phyloP scores from a whole-genome alignment of 2,797 vertebrate genomes.

The Orestias chungarensis region DNA sequence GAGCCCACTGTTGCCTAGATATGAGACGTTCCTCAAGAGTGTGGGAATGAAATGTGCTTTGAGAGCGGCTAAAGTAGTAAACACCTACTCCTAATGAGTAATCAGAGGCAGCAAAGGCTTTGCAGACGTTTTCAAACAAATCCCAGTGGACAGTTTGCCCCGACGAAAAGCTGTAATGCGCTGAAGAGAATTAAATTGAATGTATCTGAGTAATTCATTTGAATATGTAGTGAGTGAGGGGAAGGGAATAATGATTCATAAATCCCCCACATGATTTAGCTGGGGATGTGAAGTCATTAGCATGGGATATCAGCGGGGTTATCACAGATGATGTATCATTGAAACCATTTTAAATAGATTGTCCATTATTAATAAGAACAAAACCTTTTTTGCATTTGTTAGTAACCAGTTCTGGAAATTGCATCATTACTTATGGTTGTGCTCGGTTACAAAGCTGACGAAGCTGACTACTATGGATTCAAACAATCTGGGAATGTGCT shows the following conservation, averaged over 20 bases:
- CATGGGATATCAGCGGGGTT: not conserved
- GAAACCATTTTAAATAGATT: not conserved
- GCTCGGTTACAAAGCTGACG: too few relatives aligned
- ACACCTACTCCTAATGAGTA: constrained; percentile 55
- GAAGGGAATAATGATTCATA: constrained; percentile 19
- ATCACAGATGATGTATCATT: constrained; percentile 4
- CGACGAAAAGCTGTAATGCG: constrained; percentile 12
- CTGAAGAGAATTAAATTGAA: constrained; percentile 17
- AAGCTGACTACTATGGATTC: too few relatives aligned
- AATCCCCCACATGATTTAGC: constrained; percentile 15
- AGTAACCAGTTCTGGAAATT: not conserved
- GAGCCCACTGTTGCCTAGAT: constrained; percentile 26
- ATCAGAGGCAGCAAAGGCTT: constrained; percentile 34
- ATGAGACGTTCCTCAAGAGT: constrained; percentile 33
- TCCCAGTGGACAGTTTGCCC: constrained; percentile 14
- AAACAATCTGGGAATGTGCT: too few relatives aligned
- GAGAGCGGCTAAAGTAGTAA: constrained; percentile 22
- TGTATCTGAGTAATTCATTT: constrained; percentile 13
- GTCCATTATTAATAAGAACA: not conserved
- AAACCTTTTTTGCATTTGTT: not conserved
- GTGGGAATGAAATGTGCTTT: constrained; percentile 23
- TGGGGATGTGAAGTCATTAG: constrained; percentile 3
- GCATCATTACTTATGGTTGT: too few relatives aligned
- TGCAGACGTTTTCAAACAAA: constrained; percentile 29
- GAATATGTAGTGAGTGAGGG: constrained; percentile 9